Conservation (phyloP, 2,888 invertebrate species). For the Campoplex capitator region DNA sequence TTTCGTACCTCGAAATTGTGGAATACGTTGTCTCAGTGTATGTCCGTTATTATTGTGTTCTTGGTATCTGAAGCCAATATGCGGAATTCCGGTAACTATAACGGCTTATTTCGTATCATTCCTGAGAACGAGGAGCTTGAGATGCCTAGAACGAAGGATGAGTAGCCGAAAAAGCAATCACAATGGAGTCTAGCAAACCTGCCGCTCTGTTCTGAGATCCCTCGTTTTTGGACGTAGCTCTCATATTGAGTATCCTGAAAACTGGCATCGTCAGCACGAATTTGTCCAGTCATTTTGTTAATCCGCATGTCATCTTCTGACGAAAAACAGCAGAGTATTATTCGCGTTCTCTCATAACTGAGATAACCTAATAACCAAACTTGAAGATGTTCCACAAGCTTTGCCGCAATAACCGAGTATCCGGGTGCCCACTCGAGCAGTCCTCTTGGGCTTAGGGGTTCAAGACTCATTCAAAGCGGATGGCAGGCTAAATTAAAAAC, state of each 20-base stretch:
- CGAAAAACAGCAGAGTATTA: background rate
- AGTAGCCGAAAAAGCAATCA: constrained; percentile 57
- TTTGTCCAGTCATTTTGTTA: background rate
- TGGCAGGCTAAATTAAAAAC: background rate
- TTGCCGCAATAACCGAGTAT: background rate
- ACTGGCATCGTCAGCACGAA: background rate
- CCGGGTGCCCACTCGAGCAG: background rate
- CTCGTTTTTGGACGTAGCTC: constrained; percentile 26
- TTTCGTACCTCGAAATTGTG: constrained; percentile 70
- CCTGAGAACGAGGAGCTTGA: constrained; percentile 46
- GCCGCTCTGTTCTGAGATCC: constrained; percentile 9
- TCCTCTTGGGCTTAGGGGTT: background rate
- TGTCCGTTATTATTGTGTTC: constrained; percentile 71
- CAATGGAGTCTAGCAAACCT: background rate
- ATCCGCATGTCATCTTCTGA: background rate
- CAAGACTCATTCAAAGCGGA: background rate
- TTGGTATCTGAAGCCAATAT: constrained; percentile 72
- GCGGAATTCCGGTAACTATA: constrained; percentile 61
- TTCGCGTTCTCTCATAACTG: background rate
- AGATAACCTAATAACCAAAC: constrained; percentile 7
- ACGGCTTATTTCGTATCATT: constrained; percentile 43
- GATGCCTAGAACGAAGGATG: constrained; percentile 58
- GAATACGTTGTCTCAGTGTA: constrained; percentile 64
- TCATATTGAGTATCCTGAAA: background rate
- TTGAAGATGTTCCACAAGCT: constrained; percentile 2